Evolutionary conservation across 2,113 vertebrate species (phyloP).

Genomic region (Bombycilla garrulus): DNA sequence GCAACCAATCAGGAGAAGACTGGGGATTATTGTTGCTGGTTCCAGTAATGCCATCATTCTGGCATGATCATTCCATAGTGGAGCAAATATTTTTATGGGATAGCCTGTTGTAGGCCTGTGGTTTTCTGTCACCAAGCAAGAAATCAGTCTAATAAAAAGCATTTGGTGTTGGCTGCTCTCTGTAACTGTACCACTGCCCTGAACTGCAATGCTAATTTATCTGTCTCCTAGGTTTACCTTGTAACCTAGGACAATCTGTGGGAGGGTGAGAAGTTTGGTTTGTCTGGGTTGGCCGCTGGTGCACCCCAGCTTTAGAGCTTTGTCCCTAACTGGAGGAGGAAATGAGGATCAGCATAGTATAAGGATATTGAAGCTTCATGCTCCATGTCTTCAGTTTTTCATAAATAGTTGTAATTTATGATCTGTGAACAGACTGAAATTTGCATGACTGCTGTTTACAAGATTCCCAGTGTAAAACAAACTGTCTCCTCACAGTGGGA

Average conservation of each 20-base stretch:
- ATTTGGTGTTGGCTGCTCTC: not conserved
- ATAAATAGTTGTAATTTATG: not conserved
- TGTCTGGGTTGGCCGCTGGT: not conserved
- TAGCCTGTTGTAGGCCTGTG: not conserved
- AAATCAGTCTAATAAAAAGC: not conserved
- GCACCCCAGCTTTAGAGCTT: not conserved
- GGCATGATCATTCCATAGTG: not conserved
- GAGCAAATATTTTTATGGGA: not conserved
- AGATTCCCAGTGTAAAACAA: not conserved
- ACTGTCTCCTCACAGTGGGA: not conserved
- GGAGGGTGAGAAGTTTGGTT: not conserved
- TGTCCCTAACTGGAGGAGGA: not conserved
- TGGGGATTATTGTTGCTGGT: not conserved
- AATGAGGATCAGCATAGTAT: not conserved
- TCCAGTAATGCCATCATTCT: not conserved
- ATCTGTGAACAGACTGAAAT: not conserved
- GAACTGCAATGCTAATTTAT: not conserved
- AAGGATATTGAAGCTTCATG: not conserved
- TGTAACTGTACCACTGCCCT: not conserved
- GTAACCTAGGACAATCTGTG: no score
- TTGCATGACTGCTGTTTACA: not conserved
- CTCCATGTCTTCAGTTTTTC: not conserved
- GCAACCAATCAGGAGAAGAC: not conserved
- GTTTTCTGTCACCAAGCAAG: not conserved
- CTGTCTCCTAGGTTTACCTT: no score